A percentile compares a stretch with the other conserved stretches of the same genome.
These are phyloP conservation scores for Antechinus flavipes DNA, from an alignment of 2,113 vertebrate species.

Conservation along the genomic window DNA sequence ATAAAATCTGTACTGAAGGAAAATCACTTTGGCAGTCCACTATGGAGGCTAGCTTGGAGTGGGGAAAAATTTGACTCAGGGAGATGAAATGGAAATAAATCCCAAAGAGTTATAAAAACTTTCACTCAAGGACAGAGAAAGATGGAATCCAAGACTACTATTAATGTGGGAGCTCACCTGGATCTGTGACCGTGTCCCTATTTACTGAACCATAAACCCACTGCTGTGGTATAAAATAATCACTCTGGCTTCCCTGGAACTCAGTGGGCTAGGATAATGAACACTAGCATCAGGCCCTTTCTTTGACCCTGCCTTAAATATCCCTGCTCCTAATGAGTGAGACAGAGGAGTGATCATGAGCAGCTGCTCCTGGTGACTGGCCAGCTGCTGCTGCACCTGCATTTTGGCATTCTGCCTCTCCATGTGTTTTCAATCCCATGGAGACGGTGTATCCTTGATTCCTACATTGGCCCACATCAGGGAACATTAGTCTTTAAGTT, in stretches of 20 bases:
- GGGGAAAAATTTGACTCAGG: neutral
- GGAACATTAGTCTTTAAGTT: neutral
- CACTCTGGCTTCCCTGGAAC: neutral
- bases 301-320: conserved; percentile 1
- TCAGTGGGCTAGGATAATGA: neutral
- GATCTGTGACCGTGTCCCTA: neutral
- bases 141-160: neutral
- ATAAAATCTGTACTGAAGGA: neutral
- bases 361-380: neutral
- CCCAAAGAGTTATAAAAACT: neutral
- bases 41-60: neutral
- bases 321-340: neutral
- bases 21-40: neutral
- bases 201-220: neutral
- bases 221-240: neutral
- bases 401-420: neutral
- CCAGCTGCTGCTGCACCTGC: neutral
- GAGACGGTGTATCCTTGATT: neutral
- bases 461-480: neutral
- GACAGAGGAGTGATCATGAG: neutral
- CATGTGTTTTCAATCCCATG: neutral
- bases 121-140: neutral
- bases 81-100: neutral
- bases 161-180: neutral
- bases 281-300: neutral